Evolutionary conservation across 2,113 vertebrate genomes (phyloP).

Genomic region (Psittacula cyanocephala): DNA sequence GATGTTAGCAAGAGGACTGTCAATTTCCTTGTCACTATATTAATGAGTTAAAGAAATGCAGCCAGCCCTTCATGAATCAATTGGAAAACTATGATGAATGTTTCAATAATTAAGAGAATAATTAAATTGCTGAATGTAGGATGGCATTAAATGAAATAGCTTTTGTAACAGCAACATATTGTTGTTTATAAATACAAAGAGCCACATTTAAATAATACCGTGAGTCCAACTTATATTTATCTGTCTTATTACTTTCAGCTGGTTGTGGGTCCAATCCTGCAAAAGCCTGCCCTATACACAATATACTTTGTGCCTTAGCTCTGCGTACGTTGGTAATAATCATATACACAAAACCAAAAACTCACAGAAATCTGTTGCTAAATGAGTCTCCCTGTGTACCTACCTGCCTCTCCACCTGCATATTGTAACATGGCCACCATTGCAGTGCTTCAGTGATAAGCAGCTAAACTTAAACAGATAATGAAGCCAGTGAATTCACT

Average conservation of each 20-base stretch:
- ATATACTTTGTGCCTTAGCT: background rate
- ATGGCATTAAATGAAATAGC: constrained; percentile 62
- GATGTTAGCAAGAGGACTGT: constrained; percentile 20
- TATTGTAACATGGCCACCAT: background rate
- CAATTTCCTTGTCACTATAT: constrained; percentile 13
- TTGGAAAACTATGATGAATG: constrained; percentile 70
- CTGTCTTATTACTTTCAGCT: background rate
- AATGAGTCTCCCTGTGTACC: background rate
- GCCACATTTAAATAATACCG: constrained; percentile 8
- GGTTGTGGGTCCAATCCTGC: background rate
- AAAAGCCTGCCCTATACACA: background rate
- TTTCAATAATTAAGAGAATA: constrained; percentile 70
- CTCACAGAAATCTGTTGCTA: background rate
- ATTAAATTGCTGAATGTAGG: constrained; percentile 64
- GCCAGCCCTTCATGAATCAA: constrained; percentile 59
- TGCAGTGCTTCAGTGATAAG: background rate
- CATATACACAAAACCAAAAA: background rate
- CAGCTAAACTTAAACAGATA: background rate
- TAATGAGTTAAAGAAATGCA: constrained; percentile 65
- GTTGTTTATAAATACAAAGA: constrained; percentile 64
- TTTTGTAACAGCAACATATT: background rate
- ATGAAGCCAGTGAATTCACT: background rate
- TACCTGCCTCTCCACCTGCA: background rate
- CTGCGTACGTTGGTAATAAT: rapidly evolving
- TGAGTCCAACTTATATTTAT: background rate